A percentile compares a stretch with the other conserved stretches of the same genome.
phyloP scores from a whole-genome alignment of 2,888 invertebrate species.

The Caenorhabditis sp. region DNA sequence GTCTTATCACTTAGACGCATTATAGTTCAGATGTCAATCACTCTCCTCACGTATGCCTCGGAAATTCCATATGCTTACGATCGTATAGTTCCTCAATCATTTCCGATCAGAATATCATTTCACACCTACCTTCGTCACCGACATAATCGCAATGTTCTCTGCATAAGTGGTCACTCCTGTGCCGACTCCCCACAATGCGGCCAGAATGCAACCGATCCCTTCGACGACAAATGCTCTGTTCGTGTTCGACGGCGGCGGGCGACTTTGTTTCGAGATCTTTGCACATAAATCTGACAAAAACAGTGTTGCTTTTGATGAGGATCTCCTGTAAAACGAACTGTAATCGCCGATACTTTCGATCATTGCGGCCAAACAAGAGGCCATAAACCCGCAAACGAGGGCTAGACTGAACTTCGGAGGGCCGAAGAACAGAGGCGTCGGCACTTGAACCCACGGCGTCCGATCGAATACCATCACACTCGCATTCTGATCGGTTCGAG shows the following conservation, averaged over 20 bases:
- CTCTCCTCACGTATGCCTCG: too few relatives aligned
- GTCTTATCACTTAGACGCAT: not conserved
- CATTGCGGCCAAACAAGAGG: slow-evolving; percentile 70
- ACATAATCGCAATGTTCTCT: slow-evolving; percentile 73
- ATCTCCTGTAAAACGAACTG: slow-evolving; percentile 29
- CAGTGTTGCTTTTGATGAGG: not conserved
- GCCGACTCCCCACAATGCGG: slow-evolving; percentile 70
- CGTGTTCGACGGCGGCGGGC: slow-evolving; percentile 67
- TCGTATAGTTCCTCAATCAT: too few relatives aligned
- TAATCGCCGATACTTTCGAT: slow-evolving; percentile 74
- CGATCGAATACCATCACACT: slow-evolving; percentile 61
- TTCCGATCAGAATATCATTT: too few relatives aligned
- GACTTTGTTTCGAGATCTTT: slow-evolving; percentile 64
- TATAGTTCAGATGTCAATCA: too few relatives aligned
- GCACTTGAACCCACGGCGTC: slow-evolving; percentile 74
- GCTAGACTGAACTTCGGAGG: slow-evolving; percentile 62
- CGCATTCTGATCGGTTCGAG: slow-evolving; percentile 70
- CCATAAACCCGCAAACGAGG: slow-evolving; percentile 70
- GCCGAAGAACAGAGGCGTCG: slow-evolving; percentile 71
- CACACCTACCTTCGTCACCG: slow-evolving; percentile 65
- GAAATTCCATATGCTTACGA: too few relatives aligned
- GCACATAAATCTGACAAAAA: slow-evolving; percentile 41
- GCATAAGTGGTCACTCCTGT: slow-evolving; percentile 75
- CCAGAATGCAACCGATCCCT: slow-evolving; percentile 69
- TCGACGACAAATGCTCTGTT: slow-evolving; percentile 75